A percentile compares a stretch with the other conserved stretches of the same genome.
Evolutionary conservation across 2,797 vertebrate genomes (phyloP).

Genomic region (Artibeus jamaicensis): DNA sequence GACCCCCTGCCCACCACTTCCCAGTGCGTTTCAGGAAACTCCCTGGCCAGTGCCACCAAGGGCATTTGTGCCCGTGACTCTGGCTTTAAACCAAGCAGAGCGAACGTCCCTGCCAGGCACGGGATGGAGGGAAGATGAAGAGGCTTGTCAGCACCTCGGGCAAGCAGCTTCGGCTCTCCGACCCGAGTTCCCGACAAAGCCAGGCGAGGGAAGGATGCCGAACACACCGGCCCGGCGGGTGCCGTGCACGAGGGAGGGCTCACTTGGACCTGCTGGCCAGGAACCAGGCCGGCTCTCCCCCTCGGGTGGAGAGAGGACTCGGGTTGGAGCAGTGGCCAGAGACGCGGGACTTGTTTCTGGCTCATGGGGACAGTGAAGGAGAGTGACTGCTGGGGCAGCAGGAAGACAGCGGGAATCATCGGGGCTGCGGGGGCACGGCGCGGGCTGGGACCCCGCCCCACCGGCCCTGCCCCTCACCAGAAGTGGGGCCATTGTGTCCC

Average conservation of each 20-base stretch:
- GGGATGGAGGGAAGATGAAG: not conserved
- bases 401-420: not conserved
- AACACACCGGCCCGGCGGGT: not conserved
- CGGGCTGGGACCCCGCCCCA: too few species aligned
- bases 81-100: not conserved
- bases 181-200: not conserved
- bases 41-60: accelerated
- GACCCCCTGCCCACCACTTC: accelerated
- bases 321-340: not conserved
- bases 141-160: not conserved
- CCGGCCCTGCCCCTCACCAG: not conserved
- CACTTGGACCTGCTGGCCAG: accelerated
- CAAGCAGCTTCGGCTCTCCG: not conserved
- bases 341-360: not conserved
- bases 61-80: not conserved
- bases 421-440: accelerated
- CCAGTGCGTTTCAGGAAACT: accelerated
- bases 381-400: not conserved
- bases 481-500: accelerated
- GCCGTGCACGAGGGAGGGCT: accelerated
- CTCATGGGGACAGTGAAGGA: not conserved
- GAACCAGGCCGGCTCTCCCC: not conserved
- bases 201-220: too few species aligned
- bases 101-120: accelerated
- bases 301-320: not conserved